A percentile compares a stretch with the other conserved stretches of the same genome.
Evolutionary conservation across 2,797 vertebrate species (phyloP).

Genomic region (Gephyroberyx darwinii): DNA sequence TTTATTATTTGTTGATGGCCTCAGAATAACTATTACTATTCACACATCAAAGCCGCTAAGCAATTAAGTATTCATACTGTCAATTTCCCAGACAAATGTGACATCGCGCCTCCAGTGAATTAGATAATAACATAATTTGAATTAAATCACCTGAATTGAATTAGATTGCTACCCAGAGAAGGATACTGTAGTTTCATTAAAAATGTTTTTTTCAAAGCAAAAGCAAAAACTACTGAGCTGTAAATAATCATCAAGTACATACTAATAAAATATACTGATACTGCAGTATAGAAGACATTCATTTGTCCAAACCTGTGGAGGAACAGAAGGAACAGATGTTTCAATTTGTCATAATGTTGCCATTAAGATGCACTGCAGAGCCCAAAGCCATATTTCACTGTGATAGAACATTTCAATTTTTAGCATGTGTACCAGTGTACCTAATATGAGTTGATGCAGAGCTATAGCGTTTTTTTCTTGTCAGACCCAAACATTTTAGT

Average conservation of each 20-base stretch:
- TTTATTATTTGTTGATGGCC: conserved; percentile 49
- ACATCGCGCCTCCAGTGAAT: conserved; percentile 42
- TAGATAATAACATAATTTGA: conserved; percentile 53
- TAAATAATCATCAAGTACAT: conserved; percentile 39
- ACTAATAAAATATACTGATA: conserved; percentile 25
- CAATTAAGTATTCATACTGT: conserved; percentile 31
- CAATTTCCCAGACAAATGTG: conserved; percentile 50
- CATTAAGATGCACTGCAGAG: not conserved
- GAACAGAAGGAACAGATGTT: no score
- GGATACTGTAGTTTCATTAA: conserved; percentile 41
- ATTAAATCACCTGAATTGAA: conserved; percentile 55
- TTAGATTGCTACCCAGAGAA: conserved; percentile 39
- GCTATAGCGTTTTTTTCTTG: no score
- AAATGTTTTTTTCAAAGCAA: conserved; percentile 38
- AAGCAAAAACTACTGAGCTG: conserved; percentile 41
- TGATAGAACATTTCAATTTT: conserved; percentile 5
- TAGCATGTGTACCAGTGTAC: no score
- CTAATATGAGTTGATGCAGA: no score
- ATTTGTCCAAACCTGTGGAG: conserved; percentile 20
- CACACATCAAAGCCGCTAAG: conserved; percentile 32
- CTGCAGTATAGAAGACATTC: conserved; percentile 29
- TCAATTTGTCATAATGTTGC: no score
- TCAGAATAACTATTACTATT: conserved; percentile 43
- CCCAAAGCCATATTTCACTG: conserved; percentile 19
- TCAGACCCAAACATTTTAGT: no score